Conservation (phyloP, 2,113 vertebrate genomes). For the Pogonocichla stellata region DNA sequence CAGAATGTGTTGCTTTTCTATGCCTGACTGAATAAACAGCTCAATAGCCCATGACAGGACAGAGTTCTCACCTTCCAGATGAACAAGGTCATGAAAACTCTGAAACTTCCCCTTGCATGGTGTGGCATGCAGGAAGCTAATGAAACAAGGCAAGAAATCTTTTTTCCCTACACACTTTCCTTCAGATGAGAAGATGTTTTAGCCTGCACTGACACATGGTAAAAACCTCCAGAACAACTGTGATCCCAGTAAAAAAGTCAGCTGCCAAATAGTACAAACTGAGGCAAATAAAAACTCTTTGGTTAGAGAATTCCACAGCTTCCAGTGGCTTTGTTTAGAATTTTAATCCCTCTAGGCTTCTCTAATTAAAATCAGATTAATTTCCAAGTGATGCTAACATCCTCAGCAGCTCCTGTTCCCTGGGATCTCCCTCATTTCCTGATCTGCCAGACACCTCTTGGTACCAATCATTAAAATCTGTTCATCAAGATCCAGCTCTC, state of each 20-base stretch:
- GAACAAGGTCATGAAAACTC: neutral
- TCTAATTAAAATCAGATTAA: conserved; percentile 16
- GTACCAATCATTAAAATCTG: neutral
- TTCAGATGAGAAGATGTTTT: neutral
- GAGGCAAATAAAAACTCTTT: neutral
- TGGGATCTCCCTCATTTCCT: neutral
- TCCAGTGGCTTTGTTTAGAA: neutral
- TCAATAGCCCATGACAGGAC: neutral
- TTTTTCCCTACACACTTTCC: neutral
- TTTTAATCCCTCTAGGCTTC: neutral
- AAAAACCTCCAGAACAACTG: neutral
- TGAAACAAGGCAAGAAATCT: neutral
- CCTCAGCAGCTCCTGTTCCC: neutral
- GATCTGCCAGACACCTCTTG: neutral
- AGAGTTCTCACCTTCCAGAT: neutral
- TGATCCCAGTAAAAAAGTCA: neutral
- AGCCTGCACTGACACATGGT: neutral
- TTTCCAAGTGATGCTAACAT: neutral
- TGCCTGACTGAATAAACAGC: neutral
- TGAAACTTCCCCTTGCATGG: neutral
- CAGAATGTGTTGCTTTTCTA: neutral
- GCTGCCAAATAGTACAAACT: neutral
- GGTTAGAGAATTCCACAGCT: neutral
- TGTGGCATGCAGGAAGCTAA: neutral
- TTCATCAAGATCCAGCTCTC: neutral